These are phyloP conservation scores for Spicauda simplicius DNA, from an alignment of 2,888 invertebrate species.

Conservation along the genomic window DNA sequence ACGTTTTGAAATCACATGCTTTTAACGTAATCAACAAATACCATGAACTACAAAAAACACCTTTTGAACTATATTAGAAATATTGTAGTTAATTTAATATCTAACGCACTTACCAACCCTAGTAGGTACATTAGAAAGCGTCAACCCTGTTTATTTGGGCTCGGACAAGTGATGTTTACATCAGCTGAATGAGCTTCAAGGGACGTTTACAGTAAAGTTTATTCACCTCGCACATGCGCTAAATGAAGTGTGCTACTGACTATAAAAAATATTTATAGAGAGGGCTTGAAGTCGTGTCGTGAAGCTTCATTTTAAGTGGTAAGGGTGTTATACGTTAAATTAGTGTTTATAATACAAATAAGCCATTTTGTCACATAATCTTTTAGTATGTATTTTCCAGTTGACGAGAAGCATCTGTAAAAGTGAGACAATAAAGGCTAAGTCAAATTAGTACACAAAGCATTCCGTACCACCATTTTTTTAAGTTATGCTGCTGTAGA, in stretches of 20 bases:
- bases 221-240: conserved; percentile 58
- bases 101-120: not conserved
- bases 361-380: no score
- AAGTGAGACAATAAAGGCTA: no score
- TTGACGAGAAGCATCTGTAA: no score
- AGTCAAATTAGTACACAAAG: no score
- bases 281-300: conserved; percentile 11
- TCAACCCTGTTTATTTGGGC: conserved; percentile 56
- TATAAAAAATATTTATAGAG: conserved; percentile 36
- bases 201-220: conserved; percentile 69
- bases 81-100: no score
- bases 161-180: conserved; percentile 69
- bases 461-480: no score
- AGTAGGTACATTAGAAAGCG: conserved; percentile 44
- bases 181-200: conserved; percentile 61
- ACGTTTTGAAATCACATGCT: no score
- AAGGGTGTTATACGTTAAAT: not conserved
- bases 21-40: no score
- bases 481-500: no score
- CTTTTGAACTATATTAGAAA: no score
- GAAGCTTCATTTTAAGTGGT: not conserved
- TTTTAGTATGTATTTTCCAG: no score
- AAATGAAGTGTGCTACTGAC: conserved; percentile 41
- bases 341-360: not conserved
- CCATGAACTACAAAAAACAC: no score